Conservation (phyloP, 1,140 invertebrate species). For the Bicyclus anynana region DNA sequence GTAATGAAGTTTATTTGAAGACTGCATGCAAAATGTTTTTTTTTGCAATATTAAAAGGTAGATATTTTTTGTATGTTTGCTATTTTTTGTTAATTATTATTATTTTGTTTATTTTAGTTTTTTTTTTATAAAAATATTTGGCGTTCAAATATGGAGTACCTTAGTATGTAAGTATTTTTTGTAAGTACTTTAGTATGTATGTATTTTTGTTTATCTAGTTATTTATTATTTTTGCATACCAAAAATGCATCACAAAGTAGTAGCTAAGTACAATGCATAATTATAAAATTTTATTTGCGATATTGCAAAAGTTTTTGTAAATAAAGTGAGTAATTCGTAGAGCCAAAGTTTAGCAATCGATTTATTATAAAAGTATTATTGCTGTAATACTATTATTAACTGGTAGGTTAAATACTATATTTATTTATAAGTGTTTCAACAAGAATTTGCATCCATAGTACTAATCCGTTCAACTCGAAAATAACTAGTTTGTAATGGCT, state of each 20-base stretch:
- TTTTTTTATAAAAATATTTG: too few relatives aligned
- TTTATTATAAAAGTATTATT: constrained; percentile 35
- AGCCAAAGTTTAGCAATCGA: constrained; percentile 37
- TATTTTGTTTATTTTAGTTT: constrained; percentile 10
- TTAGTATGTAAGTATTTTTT: not conserved
- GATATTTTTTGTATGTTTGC: too few relatives aligned
- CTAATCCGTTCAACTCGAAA: too few relatives aligned
- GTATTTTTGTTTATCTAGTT: constrained; percentile 18
- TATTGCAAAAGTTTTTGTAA: not conserved
- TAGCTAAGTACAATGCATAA: constrained; percentile 31
- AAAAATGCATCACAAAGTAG: constrained; percentile 34
- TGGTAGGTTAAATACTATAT: constrained; percentile 2
- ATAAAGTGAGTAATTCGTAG: constrained; percentile 4
- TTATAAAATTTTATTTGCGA: not conserved
- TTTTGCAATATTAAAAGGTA: too few relatives aligned
- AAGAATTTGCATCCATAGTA: too few relatives aligned
- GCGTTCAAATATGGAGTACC: too few relatives aligned
- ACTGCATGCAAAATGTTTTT: too few relatives aligned
- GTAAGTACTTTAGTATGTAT: not conserved
- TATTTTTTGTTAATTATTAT: too few relatives aligned
- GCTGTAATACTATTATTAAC: too few relatives aligned
- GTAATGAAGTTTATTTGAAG: too few relatives aligned
- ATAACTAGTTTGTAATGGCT: too few relatives aligned
- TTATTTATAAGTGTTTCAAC: not conserved
- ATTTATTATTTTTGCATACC: constrained; percentile 23